Evolutionary conservation across 2,113 vertebrate genomes (phyloP), one percentile per base, ranked within the genome.

Genomic region (Zosterops japonicus): DNA sequence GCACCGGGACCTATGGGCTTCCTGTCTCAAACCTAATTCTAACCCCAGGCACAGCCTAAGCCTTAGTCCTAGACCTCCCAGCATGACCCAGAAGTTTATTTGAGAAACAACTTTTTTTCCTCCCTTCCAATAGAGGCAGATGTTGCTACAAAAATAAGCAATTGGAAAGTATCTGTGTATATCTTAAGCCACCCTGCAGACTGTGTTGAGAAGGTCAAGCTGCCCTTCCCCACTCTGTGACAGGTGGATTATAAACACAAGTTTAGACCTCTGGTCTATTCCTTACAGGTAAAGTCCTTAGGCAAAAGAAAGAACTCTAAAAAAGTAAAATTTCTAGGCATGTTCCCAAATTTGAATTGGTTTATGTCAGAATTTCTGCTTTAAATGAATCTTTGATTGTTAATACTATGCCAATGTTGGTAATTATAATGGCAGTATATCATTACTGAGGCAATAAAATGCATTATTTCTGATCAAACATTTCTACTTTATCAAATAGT

Each of bases 401-500:
- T 25, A 1, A n/a, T 87, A 74, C 13, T 20, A 35, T 41, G 17
- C 2, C 14, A 82, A 5, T 19, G 9, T 53, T 87, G 74, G 56
- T 39, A 39, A 39, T 96, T 91, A 84, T 72, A 79, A 69, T 75
- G 57, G 67, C 76, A 83, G 92, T 85, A 74, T 94, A 85, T 83
- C 69, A 83, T 72, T 87, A 76, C 56, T 83, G 70, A 78, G 39
- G 65, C 76, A 94, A 95, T 87, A 78, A 96, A 87, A 68, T 60
- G 33, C 35, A 61, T 84, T 82, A n/a, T 92, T 94, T 81, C 42
- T 69, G 92, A 88, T 75, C 56, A 83, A 93, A 50, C 10, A 56
- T 50, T 76, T 24, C 55, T 96, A 79, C 35, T 83, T 95, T 85
- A 88, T 78, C 85, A 95, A 92, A 60, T 82, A 96, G 55, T 60